phyloP scores from a whole-genome alignment of 2,113 vertebrate species.

The Amphiprion ocellaris region DNA sequence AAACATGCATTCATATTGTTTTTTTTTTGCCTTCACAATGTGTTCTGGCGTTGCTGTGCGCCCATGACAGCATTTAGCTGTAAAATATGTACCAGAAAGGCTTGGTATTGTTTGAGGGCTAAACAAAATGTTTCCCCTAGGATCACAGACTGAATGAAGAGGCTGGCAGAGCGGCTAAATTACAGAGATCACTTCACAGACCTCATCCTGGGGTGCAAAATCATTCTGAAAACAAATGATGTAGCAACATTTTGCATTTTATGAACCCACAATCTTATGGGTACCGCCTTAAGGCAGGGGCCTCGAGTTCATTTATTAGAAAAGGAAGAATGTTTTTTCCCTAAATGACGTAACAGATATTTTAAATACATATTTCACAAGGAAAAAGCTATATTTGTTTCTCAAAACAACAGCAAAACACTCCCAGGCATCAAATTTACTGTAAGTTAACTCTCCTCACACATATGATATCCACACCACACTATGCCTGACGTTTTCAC shows the following conservation, averaged over 20 bases:
- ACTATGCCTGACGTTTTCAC: slow-evolving; percentile 17
- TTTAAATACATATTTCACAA: slow-evolving; percentile 12
- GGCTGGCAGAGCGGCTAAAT: slow-evolving; percentile 66
- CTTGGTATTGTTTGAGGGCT: slow-evolving; percentile 70
- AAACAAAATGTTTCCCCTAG: slow-evolving; percentile 68
- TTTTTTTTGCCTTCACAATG: slow-evolving; percentile 54
- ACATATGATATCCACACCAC: background rate
- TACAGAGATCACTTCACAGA: slow-evolving; percentile 60
- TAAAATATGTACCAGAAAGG: slow-evolving; percentile 75
- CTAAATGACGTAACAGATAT: slow-evolving; percentile 23
- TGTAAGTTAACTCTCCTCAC: background rate
- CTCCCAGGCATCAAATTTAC: background rate
- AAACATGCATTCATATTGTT: slow-evolving; percentile 43
- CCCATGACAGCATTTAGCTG: slow-evolving; percentile 70
- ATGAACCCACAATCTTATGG: slow-evolving; percentile 54
- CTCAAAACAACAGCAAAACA: slow-evolving; percentile 18
- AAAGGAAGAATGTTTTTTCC: slow-evolving; percentile 21
- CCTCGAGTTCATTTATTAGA: slow-evolving; percentile 48
- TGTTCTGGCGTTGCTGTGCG: slow-evolving; percentile 75
- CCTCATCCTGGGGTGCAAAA: slow-evolving; percentile 64
- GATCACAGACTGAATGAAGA: slow-evolving; percentile 63
- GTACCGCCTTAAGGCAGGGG: slow-evolving; percentile 19
- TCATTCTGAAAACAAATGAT: slow-evolving; percentile 75
- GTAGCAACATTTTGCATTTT: slow-evolving; percentile 67
- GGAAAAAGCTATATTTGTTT: slow-evolving; percentile 15